Evolutionary conservation across 2,888 invertebrate genomes (phyloP).

Genomic region (Teinopalpus imperialis): DNA sequence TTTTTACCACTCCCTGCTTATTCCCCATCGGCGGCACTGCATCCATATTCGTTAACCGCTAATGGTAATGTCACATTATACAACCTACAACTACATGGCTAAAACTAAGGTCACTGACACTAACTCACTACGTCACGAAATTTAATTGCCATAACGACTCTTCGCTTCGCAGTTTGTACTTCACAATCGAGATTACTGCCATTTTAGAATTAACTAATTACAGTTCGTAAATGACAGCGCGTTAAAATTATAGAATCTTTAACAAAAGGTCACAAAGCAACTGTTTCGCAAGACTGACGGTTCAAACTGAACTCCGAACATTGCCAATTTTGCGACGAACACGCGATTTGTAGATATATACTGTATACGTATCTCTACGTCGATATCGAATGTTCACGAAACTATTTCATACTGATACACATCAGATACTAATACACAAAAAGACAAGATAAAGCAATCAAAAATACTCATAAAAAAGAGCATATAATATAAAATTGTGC

Average conservation of each 20-base stretch:
- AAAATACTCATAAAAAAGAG: too few relatives aligned
- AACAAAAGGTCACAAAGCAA: slow-evolving; percentile 48
- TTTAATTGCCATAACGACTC: slow-evolving; percentile 2
- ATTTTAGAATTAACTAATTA: slow-evolving; percentile 6
- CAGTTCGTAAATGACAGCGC: background rate
- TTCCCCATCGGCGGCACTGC: slow-evolving; percentile 13
- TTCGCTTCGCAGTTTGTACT: background rate
- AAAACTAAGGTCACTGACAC: background rate
- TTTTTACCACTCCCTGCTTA: slow-evolving; percentile 10
- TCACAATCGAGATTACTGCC: background rate
- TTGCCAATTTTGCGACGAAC: slow-evolving; percentile 35
- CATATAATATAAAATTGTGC: too few relatives aligned
- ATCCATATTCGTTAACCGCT: slow-evolving; percentile 16
- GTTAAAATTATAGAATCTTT: slow-evolving; percentile 21
- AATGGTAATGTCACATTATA: slow-evolving; percentile 12
- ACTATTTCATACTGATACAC: too few relatives aligned
- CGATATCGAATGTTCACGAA: slow-evolving; percentile 44
- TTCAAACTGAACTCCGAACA: slow-evolving; percentile 57
- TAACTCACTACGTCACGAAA: slow-evolving; percentile 17
- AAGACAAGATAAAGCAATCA: too few relatives aligned
- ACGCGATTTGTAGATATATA: slow-evolving; percentile 40
- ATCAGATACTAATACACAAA: too few relatives aligned
- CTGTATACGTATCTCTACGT: background rate
- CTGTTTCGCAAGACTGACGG: slow-evolving; percentile 69
- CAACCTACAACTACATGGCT: slow-evolving; percentile 3